These are phyloP conservation scores for Orchestes rusci DNA, from an alignment of 2,888 invertebrate species.

Conservation along the genomic window DNA sequence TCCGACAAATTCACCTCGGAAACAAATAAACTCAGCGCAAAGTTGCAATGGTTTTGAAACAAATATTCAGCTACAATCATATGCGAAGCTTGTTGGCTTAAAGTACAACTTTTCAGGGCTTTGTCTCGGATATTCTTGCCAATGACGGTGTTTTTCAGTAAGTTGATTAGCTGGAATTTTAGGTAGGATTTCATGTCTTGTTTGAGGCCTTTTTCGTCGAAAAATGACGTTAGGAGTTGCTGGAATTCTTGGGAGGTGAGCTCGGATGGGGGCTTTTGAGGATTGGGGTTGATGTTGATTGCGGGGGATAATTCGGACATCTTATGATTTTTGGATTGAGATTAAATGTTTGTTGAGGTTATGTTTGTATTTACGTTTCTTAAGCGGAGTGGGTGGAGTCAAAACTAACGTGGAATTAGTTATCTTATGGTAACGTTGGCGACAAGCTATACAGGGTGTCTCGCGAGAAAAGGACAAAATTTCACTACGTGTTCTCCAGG, in stretches of 20 bases:
- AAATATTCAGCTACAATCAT: constrained; percentile 56
- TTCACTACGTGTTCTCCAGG: too few species aligned
- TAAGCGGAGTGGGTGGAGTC: too few species aligned
- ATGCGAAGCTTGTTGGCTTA: constrained; percentile 53
- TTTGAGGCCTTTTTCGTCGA: constrained; percentile 55
- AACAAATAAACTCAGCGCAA: constrained; percentile 53
- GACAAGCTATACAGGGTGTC: too few species aligned
- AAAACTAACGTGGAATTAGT: too few species aligned
- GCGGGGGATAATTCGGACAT: constrained; percentile 32
- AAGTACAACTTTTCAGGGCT: constrained; percentile 43
- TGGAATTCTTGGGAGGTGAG: constrained; percentile 50
- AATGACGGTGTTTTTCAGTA: constrained; percentile 47
- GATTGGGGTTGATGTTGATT: constrained; percentile 18
- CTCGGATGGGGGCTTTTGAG: constrained; percentile 25
- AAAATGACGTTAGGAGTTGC: constrained; percentile 50
- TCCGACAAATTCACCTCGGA: constrained; percentile 51
- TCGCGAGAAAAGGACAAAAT: too few species aligned
- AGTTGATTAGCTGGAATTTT: constrained; percentile 52
- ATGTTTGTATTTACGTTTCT: constrained; percentile 5
- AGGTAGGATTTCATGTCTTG: constrained; percentile 53
- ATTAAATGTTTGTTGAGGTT: constrained; percentile 2
- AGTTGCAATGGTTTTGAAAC: constrained; percentile 50
- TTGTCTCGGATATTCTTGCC: constrained; percentile 31
- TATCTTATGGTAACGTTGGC: too few species aligned
- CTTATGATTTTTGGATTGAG: neutral